Conservation (phyloP, 1,140 invertebrate genomes). For the Brachionus angularis region DNA sequence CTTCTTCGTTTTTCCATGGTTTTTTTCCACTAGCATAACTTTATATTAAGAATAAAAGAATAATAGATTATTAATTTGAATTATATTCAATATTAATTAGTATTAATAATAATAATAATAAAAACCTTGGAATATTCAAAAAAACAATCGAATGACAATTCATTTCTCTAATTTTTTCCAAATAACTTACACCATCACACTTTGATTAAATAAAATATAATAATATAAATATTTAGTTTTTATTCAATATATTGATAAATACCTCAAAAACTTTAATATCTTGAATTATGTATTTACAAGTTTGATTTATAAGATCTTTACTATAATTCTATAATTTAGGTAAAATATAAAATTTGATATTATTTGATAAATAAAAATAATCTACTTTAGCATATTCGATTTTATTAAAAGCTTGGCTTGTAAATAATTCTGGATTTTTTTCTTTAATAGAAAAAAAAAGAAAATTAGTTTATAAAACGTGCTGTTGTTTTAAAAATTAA, state of each 20-base stretch:
- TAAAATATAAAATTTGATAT: neutral
- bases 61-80: neutral
- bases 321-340: slow-evolving; percentile 20
- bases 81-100: neutral
- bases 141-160: slow-evolving; percentile 41
- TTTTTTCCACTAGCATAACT: slow-evolving; percentile 42
- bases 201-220: neutral
- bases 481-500: neutral
- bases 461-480: neutral
- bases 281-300: slow-evolving; percentile 42
- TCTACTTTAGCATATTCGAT: slow-evolving; percentile 41
- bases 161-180: slow-evolving; percentile 8
- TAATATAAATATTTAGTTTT: neutral
- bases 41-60: neutral
- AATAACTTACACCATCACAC: slow-evolving; percentile 33
- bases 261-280: slow-evolving; percentile 39
- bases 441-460: slow-evolving; percentile 21
- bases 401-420: slow-evolving; percentile 42
- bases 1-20: slow-evolving; percentile 38
- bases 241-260: neutral
- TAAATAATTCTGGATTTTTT: slow-evolving; percentile 42
- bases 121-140: slow-evolving; percentile 42
- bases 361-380: neutral
- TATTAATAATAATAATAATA: neutral
- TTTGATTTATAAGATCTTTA: slow-evolving; percentile 36